Base-by-base conservation (phyloP, 1,140 invertebrate species). In the Drosophila virilis region DNA sequence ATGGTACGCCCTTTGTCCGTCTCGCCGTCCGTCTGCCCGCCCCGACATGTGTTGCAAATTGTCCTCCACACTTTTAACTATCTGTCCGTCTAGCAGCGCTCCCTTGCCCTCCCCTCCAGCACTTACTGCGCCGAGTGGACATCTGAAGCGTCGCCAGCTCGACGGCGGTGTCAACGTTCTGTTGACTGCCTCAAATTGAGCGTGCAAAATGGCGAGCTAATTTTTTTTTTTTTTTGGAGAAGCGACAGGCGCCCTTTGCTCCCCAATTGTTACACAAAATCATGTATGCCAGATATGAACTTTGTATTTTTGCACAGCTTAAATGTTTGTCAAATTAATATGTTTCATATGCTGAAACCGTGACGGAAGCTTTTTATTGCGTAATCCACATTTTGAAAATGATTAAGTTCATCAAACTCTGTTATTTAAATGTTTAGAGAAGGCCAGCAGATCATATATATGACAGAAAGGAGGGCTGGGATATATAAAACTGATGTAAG, bases 161-260 rank as follows among this genome's bases (percentile, higher is more conserved):
- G 52, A 67, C 35, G 45, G 38, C 77, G 57, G 33, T 75, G 83
- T 82, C 78, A 73, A 67, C 75, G 82, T 69, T 77, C 81, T 83
- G 52, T 60, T 64, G 61, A 78, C 62, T 77, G 83, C 66, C 74
- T 74, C 66, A 80, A 89, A 89, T 88, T 88, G 77, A 83, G 83
- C 83, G 69, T 88, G 79, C 68, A 75, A 77, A 88, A 89, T 86
- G 66, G 52, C 59, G 52, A 71, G 32, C 32, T 52, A 15, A 2
- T 13, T 45, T 28, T 37, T 9, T 22, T 58, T 43, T 28, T 6
- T n/a, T n/a, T n/a, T n/a, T n/a, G n/a, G n/a, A n/a, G n/a, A n/a
- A n/a, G n/a, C n/a, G n/a, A n/a, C n/a, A n/a, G n/a, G n/a, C n/a
- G n/a, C 17, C 17, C 17, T 17, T 17, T 17, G 12, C n/a, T 42